Base-by-base conservation (phyloP, 2,113 vertebrate species). In the Entelurus aequoreus region DNA sequence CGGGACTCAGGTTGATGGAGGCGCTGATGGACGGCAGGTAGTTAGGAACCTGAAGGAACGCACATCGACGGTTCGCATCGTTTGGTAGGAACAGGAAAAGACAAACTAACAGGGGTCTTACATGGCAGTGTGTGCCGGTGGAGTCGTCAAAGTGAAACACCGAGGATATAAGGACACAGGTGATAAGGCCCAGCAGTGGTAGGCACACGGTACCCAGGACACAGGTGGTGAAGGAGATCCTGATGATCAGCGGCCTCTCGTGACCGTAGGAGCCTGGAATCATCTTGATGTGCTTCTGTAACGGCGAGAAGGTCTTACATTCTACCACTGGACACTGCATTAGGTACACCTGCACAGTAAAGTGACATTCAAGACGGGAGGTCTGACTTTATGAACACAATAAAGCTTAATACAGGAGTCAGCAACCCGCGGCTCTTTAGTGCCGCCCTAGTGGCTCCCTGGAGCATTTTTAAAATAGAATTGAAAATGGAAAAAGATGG, bases 1-100 rank as follows among this genome's bases (percentile, higher is more conserved):
- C 87, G 0, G 87, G 87, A 48, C 76, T 86, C 1, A 85, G 71
- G 52, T 84, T 87, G 59, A 89, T 88, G 5, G 87, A 86, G 62
- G 86, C 87, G 75, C 84, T 89, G 60, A 88, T 84, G 1, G 87
- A 89, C 14, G 84, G 86, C 68, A 88, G 76, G 71, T 89, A 88
- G 69, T 89, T 89, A 13, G 79, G 75, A 59, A 89, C 86, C 87
- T 89, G 65, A n/a, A 79, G 52, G 2, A 13, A 75, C 14, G 75
- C 7, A 73, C 0, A 56, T 28, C 16, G 6, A 28, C 12, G 28
- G 28, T 28, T 28, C 28, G 28, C 28, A 28, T 28, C 3, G 28
- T 28, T 28, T 28, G 28, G 28, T 4, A 28, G 28, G 28, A 28
- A 28, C 28, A 28, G 28, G 28, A 28, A 28, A 47, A 47, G 10